Base-by-base conservation (phyloP, 2,888 invertebrate genomes). In the Alloplasta piceator region DNA sequence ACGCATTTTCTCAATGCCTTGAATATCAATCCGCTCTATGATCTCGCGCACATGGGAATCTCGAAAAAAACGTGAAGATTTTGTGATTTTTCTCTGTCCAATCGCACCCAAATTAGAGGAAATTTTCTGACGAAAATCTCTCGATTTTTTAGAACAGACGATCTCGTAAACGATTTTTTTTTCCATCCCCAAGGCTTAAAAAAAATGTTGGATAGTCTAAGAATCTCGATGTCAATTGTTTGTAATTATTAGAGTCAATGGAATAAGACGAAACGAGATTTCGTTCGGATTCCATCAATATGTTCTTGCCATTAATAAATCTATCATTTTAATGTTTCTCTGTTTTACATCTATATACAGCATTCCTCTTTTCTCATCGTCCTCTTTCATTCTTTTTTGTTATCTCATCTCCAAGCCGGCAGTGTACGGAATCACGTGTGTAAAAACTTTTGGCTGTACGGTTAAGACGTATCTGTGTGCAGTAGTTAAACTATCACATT, bases 1-100 rank as follows among this genome's bases (percentile, higher is more conserved):
- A 93, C 94, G 38, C 95, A 95, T 83, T 92, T 96, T 63, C 90
- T 95, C 1, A 94, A 95, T 77, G 94, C 95, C 92, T 93, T 96
- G 70, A 95, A 95, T 86, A 92, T 95, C 75, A 96, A 96, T 88
- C 93, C 93, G 52, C 84, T 89, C 26, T 92, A 90, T 48, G 89
- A 90, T 67, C 16, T 82, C 14, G 75, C 74, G 26, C 50, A 58
- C 16, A 58, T 48, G 55, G n/a, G 52, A 5, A 64, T 56, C 66
- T 48, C 64, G 14, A 75, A 82, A 10, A 78, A 43, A 58, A 50
- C 67, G 60, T 82, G 63, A 39, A 64, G 3, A 41, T 14, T 26
- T 72, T n/a, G 43, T 63, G 4, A 41, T 6, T 6, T 61, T 52
- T 14, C 14, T 12, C 6, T 52, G 52, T 70, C 5, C 38, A 36